Conservation (phyloP, 23 tunicate species). For the Halocynthia aurantium region DNA sequence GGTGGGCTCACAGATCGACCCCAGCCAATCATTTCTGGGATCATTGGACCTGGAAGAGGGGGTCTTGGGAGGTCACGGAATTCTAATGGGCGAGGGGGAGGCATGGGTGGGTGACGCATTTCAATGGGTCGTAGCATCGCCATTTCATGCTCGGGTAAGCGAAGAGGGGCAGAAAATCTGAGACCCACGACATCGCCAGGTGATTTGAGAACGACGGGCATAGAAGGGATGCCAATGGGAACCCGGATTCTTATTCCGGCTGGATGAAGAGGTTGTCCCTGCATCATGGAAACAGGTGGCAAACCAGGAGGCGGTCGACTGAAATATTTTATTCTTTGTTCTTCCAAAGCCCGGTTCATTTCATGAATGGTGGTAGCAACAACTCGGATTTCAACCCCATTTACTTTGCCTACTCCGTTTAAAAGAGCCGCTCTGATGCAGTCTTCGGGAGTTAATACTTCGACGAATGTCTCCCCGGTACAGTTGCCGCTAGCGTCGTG, state of each 20-base stretch:
- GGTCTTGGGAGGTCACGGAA: background rate
- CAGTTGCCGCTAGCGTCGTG: conserved; percentile 39
- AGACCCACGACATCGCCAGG: background rate
- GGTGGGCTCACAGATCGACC: conserved; percentile 5
- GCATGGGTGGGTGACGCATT: background rate
- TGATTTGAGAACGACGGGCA: background rate
- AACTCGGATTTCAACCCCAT: conserved; percentile 32
- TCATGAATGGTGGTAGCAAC: conserved; percentile 39
- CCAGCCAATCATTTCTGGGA: background rate
- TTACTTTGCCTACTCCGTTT: conserved; percentile 27
- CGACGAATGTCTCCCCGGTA: conserved; percentile 73
- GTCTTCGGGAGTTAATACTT: conserved; percentile 37
- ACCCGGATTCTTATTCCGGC: background rate
- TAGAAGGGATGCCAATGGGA: background rate
- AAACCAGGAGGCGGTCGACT: background rate
- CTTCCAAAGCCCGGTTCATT: conserved; percentile 42
- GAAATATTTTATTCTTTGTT: conserved; percentile 3
- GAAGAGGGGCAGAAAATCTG: background rate
- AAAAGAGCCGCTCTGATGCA: conserved; percentile 64
- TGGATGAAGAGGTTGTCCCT: background rate
- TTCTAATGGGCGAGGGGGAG: conserved; percentile 4
- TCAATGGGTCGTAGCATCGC: background rate
- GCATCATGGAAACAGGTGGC: background rate
- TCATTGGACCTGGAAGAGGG: conserved; percentile 9
- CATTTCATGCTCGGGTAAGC: background rate